Base-by-base conservation (phyloP, 2,888 invertebrate species). In the Cryptocephalus primarius region DNA sequence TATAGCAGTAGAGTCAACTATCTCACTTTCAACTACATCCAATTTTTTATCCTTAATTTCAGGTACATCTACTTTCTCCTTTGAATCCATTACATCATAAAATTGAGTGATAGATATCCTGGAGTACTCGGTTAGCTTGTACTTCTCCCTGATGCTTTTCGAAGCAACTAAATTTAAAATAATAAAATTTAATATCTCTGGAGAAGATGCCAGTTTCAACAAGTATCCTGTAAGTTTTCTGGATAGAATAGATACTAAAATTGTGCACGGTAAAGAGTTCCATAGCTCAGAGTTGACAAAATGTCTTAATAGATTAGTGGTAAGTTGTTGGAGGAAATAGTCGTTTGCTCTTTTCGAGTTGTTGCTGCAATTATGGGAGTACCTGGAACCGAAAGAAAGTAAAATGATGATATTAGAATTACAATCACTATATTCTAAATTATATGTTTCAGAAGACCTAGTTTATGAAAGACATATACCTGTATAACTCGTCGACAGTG, bases 281-380 rank as follows among this genome's bases (percentile, higher is more conserved):
- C 79, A 79, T 4, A 83, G 59, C 58, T 83, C 83, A 77, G 80
- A 82, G 1, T 80, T 79, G 1, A 82, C 69, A 32, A 82, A 73
- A 57, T 82, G 81, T 55, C 77, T 75, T 9, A 83, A 62, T 9
- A 82, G 63, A 49, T 61, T 66, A 9, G 75, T 70, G n/a, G 80
- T 72, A 22, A 80, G 63, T 48, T 78, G 72, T 55, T 78, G 74
- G 1, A 79, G 69, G 50, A 77, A 80, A 55, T 80, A 78, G 42
- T 81, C 78, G 8, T 76, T 71, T 0, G 76, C 67, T 41, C 70
- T 63, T 1, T 70, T 63, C 1, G 65, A 55, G 34, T 59, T 63
- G 45, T 69, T 72, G 48, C 71, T 73, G 10, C 67, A 66, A 13
- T 61, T 47, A 49, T 68, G 68, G 2, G 65, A 61, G 56, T 68